These are phyloP conservation scores for Melieria omissa DNA, from an alignment of 2,888 invertebrate species.

Conservation along the genomic window DNA sequence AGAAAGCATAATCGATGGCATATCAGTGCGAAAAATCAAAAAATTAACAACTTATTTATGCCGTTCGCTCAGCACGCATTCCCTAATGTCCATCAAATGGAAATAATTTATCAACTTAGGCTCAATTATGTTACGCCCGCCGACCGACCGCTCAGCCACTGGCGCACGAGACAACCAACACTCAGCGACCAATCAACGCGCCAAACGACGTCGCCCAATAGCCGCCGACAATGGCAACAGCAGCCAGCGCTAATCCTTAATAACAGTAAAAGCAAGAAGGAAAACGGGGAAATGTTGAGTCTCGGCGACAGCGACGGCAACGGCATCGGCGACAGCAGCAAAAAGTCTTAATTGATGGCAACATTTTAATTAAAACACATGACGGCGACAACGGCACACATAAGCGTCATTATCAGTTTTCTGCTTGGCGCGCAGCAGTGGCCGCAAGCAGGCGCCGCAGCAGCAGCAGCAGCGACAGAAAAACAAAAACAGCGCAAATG, in stretches of 20 bases:
- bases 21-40: background rate
- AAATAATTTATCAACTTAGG: slow-evolving; percentile 57
- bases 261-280: background rate
- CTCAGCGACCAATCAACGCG: no score
- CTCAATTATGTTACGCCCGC: slow-evolving; percentile 13
- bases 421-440: no score
- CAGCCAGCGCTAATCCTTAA: background rate
- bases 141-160: no score
- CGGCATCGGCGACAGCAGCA: slow-evolving; percentile 6
- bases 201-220: no score
- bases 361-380: slow-evolving; percentile 49
- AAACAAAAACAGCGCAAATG: background rate
- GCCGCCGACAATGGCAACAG: no score
- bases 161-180: no score
- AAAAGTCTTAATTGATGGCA: slow-evolving; percentile 47
- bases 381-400: slow-evolving; percentile 16
- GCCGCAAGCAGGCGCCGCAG: background rate
- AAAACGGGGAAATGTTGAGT: background rate
- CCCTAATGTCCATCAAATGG: slow-evolving; percentile 48
- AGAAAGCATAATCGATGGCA: no score
- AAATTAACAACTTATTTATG: slow-evolving; percentile 32
- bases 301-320: background rate
- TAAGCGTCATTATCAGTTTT: slow-evolving; percentile 6
- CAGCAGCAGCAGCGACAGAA: background rate
- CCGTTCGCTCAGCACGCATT: slow-evolving; percentile 14